These are phyloP conservation scores for Nibea coibor DNA, from an alignment of 2,113 vertebrate genomes.

Conservation along the genomic window DNA sequence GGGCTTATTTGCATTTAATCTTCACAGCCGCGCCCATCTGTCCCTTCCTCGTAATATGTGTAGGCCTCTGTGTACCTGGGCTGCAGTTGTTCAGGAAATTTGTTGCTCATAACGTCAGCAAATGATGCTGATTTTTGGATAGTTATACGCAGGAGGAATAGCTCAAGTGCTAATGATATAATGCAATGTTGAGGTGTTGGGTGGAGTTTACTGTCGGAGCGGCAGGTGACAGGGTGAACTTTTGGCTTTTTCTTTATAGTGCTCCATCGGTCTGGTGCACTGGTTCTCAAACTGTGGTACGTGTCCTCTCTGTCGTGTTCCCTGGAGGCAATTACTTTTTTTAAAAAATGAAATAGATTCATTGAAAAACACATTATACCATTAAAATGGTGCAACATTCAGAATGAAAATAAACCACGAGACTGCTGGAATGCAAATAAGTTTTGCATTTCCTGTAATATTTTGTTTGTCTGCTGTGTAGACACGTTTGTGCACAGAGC, in stretches of 20 bases:
- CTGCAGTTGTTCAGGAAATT: not conserved
- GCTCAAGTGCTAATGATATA: not conserved
- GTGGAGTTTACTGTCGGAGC: constrained; percentile 2
- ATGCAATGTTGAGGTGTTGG: not conserved
- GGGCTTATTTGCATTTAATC: not conserved
- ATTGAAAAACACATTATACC: too few species aligned
- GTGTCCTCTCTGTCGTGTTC: too few species aligned
- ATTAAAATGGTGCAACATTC: too few species aligned
- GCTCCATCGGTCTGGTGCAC: not conserved
- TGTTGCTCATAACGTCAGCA: not conserved
- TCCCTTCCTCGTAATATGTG: not conserved
- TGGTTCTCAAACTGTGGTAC: too few species aligned
- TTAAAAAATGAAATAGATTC: too few species aligned
- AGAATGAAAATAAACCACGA: too few species aligned
- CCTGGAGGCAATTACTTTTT: too few species aligned
- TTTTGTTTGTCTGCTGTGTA: too few species aligned
- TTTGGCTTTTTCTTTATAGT: constrained; percentile 22
- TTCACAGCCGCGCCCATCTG: too few species aligned
- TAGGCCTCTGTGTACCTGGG: not conserved
- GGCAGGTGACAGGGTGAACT: constrained; percentile 17
- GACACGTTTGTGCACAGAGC: too few species aligned
- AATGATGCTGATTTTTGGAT: not conserved
- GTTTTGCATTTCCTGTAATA: too few species aligned
- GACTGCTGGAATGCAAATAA: too few species aligned
- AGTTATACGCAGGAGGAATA: not conserved